A percentile compares a stretch with the other conserved stretches of the same genome.
Conservation (phyloP, 2,113 vertebrate genomes). For the Galemys pyrenaicus region DNA sequence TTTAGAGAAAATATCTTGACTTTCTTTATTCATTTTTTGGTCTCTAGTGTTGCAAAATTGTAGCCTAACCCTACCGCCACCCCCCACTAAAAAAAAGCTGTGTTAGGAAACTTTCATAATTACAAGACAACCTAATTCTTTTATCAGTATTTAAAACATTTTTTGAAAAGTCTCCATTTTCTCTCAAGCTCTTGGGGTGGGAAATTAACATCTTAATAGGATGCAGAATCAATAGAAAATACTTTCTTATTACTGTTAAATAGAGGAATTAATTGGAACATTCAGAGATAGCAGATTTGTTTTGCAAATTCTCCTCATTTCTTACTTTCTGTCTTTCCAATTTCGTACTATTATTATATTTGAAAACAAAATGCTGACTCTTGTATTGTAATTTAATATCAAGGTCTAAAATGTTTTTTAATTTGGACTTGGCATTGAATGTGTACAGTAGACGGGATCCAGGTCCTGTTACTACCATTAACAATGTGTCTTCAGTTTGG, state of each 20-base stretch:
- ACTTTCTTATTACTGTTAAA: background rate
- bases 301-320: constrained; percentile 10
- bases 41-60: background rate
- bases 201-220: constrained; percentile 35
- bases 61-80: background rate
- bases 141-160: constrained; percentile 25
- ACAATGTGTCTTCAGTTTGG: background rate
- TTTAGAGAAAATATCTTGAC: constrained; percentile 28
- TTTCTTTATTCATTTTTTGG: background rate
- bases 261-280: constrained; percentile 29
- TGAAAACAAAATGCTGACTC: background rate
- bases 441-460: background rate
- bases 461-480: background rate
- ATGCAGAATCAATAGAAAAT: constrained; percentile 27
- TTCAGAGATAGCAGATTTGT: background rate
- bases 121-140: background rate
- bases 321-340: background rate
- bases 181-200: background rate
- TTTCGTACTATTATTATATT: background rate
- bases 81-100: no score
- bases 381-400: background rate
- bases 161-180: constrained; percentile 25
- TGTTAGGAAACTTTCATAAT: background rate
- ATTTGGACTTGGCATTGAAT: background rate
- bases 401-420: constrained; percentile 6